Conservation (phyloP, 2,888 invertebrate species). For the Girardia tigrina region DNA sequence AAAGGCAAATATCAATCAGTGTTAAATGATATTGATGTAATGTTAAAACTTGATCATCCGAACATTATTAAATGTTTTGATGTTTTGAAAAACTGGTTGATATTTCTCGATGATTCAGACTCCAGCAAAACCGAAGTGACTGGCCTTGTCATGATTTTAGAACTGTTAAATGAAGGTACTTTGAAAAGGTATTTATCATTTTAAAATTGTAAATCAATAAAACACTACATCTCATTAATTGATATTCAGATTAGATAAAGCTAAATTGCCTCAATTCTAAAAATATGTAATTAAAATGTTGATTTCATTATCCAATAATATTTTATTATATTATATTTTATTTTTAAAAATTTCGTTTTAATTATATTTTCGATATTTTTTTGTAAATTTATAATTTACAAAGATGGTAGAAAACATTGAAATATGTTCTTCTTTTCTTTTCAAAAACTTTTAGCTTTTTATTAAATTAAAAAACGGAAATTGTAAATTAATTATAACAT, state of each 20-base stretch:
- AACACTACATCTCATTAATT: too few species aligned
- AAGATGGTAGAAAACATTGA: too few species aligned
- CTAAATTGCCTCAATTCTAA: too few species aligned
- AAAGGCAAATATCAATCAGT: conserved; percentile 35
- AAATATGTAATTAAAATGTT: too few species aligned
- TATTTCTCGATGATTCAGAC: conserved; percentile 26
- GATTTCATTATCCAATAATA: too few species aligned
- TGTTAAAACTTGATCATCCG: conserved; percentile 52
- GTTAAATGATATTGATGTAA: conserved; percentile 34
- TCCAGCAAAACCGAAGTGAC: conserved; percentile 46
- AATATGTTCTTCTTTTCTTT: too few species aligned
- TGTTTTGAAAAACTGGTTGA: conserved; percentile 36
- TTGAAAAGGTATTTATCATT: conserved; percentile 31
- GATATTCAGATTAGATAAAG: too few species aligned
- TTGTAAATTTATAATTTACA: too few species aligned
- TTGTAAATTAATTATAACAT: not conserved
- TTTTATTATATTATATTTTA: too few species aligned
- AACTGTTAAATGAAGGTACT: conserved; percentile 96
- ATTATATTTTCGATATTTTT: too few species aligned
- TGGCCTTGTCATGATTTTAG: conserved; percentile 94
- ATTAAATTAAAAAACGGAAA: not conserved
- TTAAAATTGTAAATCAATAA: too few species aligned
- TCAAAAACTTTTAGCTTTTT: too few species aligned
- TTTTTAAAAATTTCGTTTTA: not conserved
- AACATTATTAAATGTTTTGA: conserved; percentile 69